These are phyloP conservation scores for Amphiprion ocellaris DNA, from an alignment of 2,113 vertebrate species.

Conservation along the genomic window DNA sequence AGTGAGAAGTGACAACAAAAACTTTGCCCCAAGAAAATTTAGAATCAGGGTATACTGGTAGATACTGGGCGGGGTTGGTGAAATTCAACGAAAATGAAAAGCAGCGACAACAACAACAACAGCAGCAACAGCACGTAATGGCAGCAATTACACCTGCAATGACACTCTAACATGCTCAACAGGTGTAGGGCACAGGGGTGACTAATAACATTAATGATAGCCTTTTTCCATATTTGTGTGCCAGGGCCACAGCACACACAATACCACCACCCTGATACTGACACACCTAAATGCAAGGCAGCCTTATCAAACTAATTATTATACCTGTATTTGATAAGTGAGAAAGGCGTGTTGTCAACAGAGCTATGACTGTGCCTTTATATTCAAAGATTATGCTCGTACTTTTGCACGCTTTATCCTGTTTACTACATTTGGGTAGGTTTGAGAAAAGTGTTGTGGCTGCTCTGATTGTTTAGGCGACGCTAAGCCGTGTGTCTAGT, in stretches of 20 bases:
- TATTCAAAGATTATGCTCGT: background rate
- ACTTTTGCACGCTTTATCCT: background rate
- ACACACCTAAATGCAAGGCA: background rate
- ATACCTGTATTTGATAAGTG: background rate
- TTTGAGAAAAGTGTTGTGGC: background rate
- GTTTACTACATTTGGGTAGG: background rate
- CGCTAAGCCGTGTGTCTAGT: background rate
- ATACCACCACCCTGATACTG: background rate
- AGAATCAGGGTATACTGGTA: slow-evolving; percentile 1
- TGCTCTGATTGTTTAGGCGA: slow-evolving; percentile 10
- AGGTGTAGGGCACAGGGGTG: background rate
- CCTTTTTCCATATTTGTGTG: background rate
- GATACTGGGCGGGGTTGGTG: background rate
- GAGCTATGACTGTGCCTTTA: background rate
- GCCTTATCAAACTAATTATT: background rate
- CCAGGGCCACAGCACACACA: background rate
- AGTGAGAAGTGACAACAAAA: background rate
- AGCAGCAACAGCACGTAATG: background rate
- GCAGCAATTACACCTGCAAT: slow-evolving; percentile 7
- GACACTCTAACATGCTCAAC: slow-evolving; percentile 14
- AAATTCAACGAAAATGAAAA: background rate
- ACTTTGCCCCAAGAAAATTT: background rate
- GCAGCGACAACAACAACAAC: background rate
- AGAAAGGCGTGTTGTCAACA: background rate
- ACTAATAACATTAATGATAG: slow-evolving; percentile 1